Evolutionary conservation across 2,888 invertebrate species (phyloP).

Genomic region (Eupithecia vulgata): DNA sequence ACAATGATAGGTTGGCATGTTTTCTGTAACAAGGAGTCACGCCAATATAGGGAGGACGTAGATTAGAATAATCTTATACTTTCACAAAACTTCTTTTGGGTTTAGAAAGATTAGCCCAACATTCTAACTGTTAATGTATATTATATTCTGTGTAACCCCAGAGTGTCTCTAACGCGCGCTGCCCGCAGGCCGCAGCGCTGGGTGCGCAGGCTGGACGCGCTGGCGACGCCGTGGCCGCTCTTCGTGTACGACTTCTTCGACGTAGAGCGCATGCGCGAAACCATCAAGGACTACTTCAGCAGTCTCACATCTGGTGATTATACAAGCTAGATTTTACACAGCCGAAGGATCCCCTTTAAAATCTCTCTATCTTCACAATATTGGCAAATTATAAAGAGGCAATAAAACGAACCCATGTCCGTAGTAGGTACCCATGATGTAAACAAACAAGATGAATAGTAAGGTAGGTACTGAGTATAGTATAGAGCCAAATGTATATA

Average conservation of each 20-base stretch:
- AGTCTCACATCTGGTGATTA: constrained; percentile 55
- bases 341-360: background rate
- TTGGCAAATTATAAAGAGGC: background rate
- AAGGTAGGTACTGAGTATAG: background rate
- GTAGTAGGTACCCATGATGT: background rate
- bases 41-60: no score
- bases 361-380: background rate
- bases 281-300: constrained; percentile 61
- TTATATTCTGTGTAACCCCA: no score
- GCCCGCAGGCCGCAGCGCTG: constrained; percentile 48
- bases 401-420: background rate
- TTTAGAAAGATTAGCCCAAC: no score
- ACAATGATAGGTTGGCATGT: no score
- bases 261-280: constrained; percentile 61
- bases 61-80: background rate
- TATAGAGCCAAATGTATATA: no score
- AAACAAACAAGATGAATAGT: background rate
- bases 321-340: background rate
- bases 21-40: no score
- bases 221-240: constrained; percentile 72
- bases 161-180: background rate
- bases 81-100: no score
- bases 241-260: constrained; percentile 76
- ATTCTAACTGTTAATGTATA: no score
- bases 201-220: constrained; percentile 66